These are phyloP conservation scores for Melipona quadrifasciata DNA, from an alignment of 1,140 invertebrate genomes.

Conservation along the genomic window DNA sequence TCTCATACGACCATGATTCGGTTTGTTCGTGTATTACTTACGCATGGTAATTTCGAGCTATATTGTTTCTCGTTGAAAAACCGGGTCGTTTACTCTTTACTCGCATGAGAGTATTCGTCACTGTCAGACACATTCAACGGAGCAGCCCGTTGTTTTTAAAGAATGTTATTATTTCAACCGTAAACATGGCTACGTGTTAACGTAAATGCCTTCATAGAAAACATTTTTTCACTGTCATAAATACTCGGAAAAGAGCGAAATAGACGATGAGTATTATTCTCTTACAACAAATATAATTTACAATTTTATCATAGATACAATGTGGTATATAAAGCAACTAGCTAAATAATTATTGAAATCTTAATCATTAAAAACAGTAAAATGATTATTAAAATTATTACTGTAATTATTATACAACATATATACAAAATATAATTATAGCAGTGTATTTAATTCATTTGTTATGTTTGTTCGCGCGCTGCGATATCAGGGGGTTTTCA, in stretches of 20 bases:
- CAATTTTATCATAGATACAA: background rate
- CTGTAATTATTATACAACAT: no score
- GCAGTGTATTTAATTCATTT: no score
- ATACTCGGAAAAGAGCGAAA: background rate
- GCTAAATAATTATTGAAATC: background rate
- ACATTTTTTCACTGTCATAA: background rate
- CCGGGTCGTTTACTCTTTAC: background rate
- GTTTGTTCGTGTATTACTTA: slow-evolving; percentile 17
- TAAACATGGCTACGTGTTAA: background rate
- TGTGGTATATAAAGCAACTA: background rate
- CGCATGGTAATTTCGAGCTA: slow-evolving; percentile 3
- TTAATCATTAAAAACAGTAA: background rate
- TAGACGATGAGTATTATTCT: background rate
- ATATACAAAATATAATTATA: no score
- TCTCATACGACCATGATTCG: background rate
- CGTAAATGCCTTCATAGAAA: background rate
- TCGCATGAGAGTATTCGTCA: background rate
- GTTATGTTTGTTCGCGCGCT: no score
- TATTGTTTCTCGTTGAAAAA: slow-evolving; percentile 4
- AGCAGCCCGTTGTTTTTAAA: slow-evolving; percentile 2
- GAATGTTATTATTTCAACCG: slow-evolving; percentile 15
- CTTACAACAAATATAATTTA: background rate
- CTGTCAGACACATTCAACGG: slow-evolving; percentile 13
- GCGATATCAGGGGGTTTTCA: no score
- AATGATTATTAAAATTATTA: background rate